Evolutionary conservation across 1,140 invertebrate genomes (phyloP).

Genomic region (Diabrotica virgifera): DNA sequence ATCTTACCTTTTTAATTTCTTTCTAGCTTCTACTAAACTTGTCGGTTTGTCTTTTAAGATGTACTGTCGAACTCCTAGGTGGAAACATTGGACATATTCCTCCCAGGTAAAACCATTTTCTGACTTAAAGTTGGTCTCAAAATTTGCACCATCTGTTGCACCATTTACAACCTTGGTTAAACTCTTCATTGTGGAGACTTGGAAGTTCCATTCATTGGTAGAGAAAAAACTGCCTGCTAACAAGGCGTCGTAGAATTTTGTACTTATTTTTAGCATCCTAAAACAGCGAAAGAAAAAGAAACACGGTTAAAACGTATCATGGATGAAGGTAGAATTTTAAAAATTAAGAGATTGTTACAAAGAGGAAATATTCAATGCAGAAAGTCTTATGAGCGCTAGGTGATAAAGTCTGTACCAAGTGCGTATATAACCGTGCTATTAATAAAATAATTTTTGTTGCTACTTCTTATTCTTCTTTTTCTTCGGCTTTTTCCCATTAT

Average conservation of each 20-base stretch:
- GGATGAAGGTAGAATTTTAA: too few relatives aligned
- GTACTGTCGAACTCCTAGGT: constrained; percentile 75
- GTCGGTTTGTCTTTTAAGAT: constrained; percentile 73
- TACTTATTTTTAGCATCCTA: constrained; percentile 82
- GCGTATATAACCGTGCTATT: too few relatives aligned
- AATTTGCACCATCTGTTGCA: constrained; percentile 58
- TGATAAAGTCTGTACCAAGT: too few relatives aligned
- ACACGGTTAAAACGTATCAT: too few relatives aligned
- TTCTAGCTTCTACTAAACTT: constrained; percentile 61
- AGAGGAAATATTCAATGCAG: too few relatives aligned
- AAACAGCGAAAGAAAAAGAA: constrained; percentile 27
- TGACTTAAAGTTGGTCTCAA: constrained; percentile 57
- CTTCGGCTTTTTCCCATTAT: too few relatives aligned
- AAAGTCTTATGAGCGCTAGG: too few relatives aligned
- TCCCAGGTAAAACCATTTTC: constrained; percentile 60
- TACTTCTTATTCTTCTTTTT: too few relatives aligned
- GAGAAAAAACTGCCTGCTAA: constrained; percentile 78
- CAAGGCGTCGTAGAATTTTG: constrained; percentile 65
- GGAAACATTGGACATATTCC: constrained; percentile 67
- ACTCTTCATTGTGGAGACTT: constrained; percentile 67
- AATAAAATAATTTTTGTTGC: too few relatives aligned
- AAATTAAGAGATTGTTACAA: background rate
- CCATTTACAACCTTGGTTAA: constrained; percentile 60
- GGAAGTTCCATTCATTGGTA: constrained; percentile 83
- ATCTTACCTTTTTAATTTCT: constrained; percentile 61